Evolutionary conservation across 2,113 vertebrate genomes (phyloP).

Genomic region (Halcyon malimbica): DNA sequence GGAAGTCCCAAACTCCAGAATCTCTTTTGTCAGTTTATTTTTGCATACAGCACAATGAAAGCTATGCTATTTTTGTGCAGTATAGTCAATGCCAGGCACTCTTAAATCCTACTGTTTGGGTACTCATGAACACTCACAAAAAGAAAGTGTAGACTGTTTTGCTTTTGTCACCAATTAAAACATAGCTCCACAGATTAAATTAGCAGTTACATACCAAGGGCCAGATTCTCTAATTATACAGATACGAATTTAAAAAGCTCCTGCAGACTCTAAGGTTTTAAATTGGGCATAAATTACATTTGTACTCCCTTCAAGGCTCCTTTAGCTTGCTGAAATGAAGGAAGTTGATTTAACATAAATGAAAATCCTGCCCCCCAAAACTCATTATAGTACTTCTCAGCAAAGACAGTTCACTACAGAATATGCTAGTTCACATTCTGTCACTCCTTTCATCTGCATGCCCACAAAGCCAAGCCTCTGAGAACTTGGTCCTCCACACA

Average conservation of each 20-base stretch:
- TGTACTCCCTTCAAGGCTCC: neutral
- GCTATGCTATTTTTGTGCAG: neutral
- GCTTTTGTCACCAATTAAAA: neutral
- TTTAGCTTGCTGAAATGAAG: neutral
- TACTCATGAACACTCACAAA: neutral
- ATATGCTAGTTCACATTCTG: neutral
- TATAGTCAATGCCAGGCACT: neutral
- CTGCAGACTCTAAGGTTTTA: neutral
- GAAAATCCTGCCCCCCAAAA: neutral
- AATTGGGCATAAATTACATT: neutral
- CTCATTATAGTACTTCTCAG: neutral
- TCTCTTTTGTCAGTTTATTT: neutral
- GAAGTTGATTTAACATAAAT: neutral
- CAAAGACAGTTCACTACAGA: neutral
- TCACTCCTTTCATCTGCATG: neutral
- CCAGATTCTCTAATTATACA: neutral
- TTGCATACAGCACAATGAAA: neutral
- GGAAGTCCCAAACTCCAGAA: neutral
- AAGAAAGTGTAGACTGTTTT: neutral
- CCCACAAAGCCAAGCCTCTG: neutral
- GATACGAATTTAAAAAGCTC: neutral
- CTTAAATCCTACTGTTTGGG: neutral
- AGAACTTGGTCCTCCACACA: neutral
- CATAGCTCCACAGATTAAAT: neutral
- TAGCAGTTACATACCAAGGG: neutral